Conservation (phyloP, 1,140 invertebrate genomes). For the Trachymyrmex septentrionalis region DNA sequence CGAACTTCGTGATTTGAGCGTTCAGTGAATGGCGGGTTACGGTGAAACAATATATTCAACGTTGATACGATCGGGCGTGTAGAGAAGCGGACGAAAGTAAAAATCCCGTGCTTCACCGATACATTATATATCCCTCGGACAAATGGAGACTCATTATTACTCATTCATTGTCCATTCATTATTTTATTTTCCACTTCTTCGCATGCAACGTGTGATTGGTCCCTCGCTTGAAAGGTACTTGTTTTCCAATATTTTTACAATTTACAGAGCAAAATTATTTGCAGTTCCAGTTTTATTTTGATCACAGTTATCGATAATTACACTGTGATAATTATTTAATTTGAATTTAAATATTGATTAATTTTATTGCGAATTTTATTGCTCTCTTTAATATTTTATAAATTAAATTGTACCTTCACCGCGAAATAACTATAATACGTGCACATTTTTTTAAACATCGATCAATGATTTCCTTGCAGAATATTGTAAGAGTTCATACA, state of each 20-base stretch:
- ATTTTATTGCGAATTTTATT: constrained; percentile 25
- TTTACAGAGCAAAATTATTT: constrained; percentile 19
- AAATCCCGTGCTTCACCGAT: constrained; percentile 26
- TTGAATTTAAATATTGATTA: background rate
- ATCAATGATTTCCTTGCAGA: constrained; percentile 12
- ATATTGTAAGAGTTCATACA: background rate
- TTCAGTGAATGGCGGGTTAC: constrained; percentile 48
- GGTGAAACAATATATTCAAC: constrained; percentile 42
- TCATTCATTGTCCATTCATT: constrained; percentile 37
- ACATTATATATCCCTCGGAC: constrained; percentile 9
- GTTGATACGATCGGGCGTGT: constrained; percentile 23
- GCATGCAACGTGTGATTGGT: background rate
- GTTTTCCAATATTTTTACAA: constrained; percentile 29
- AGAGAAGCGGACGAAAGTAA: constrained; percentile 45
- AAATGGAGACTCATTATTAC: constrained; percentile 33
- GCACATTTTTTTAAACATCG: constrained; percentile 18
- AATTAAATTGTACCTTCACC: background rate
- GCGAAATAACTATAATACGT: background rate
- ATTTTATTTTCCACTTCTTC: constrained; percentile 16
- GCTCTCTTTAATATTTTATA: constrained; percentile 17
- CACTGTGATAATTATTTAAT: constrained; percentile 45
- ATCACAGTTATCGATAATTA: constrained; percentile 41
- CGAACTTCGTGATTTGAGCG: constrained; percentile 72
- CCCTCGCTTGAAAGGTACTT: background rate
- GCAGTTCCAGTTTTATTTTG: constrained; percentile 9